Percentiles rank a stretch among this genome's conserved stretches.
These are phyloP conservation scores for Antrozous pallidus DNA, from an alignment of 2,797 vertebrate species.

Conservation along the genomic window DNA sequence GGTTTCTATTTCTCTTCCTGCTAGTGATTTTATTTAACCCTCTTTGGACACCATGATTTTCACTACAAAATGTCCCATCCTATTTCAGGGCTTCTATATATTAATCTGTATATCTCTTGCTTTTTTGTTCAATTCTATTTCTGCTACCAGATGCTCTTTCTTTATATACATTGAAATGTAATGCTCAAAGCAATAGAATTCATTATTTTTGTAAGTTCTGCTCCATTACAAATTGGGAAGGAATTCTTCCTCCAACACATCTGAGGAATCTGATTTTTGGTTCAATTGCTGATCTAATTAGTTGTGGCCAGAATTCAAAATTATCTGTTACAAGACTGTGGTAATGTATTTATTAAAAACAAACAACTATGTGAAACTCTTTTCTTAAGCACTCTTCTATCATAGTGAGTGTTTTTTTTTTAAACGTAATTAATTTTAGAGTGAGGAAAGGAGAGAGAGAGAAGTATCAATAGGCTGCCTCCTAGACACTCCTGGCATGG, in stretches of 20 bases:
- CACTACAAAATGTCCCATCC: background rate
- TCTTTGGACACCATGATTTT: background rate
- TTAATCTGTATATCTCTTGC: background rate
- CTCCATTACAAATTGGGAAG: slow-evolving; percentile 20
- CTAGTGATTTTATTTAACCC: background rate
- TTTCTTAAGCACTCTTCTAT: background rate
- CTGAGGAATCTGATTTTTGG: slow-evolving; percentile 4
- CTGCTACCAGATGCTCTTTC: background rate
- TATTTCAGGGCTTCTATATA: background rate
- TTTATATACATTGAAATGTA: background rate
- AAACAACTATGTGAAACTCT: background rate
- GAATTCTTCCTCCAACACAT: background rate
- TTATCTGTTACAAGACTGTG: slow-evolving; percentile 5
- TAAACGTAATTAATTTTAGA: background rate
- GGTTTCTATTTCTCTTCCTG: background rate
- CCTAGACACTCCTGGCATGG: background rate
- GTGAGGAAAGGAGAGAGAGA: background rate
- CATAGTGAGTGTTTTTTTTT: no score
- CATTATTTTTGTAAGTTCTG: background rate
- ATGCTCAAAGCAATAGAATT: background rate
- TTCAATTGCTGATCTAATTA: slow-evolving; percentile 12
- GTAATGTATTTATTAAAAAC: slow-evolving; percentile 10
- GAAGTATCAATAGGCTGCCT: background rate
- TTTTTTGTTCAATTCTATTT: background rate
- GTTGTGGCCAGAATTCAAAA: slow-evolving; percentile 33